Evolutionary conservation across 1,140 invertebrate genomes (phyloP).

Genomic region (Hyphantria cunea): DNA sequence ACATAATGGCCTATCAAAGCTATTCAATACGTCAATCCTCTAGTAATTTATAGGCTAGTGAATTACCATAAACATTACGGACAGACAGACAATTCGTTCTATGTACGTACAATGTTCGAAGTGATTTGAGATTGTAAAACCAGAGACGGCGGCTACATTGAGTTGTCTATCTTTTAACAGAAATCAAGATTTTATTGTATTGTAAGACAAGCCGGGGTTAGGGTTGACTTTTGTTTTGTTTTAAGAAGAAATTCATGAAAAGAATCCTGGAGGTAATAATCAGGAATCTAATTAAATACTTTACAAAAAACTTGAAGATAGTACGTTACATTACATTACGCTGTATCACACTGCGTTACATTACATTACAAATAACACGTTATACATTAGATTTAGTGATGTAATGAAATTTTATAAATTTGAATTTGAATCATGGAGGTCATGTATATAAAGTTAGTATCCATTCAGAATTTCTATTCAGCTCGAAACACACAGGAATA

Average conservation of each 20-base stretch:
- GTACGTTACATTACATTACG: too few species aligned
- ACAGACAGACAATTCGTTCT: constrained; percentile 15
- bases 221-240: constrained; percentile 3
- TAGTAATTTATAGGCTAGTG: constrained; percentile 17
- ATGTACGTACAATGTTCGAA: constrained; percentile 13
- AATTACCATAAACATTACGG: constrained; percentile 23
- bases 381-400: too few species aligned
- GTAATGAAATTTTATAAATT: too few species aligned
- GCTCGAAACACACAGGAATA: too few species aligned
- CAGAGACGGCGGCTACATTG: constrained; percentile 20
- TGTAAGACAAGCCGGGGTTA: neutral
- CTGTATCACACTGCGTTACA: too few species aligned
- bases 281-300: too few species aligned
- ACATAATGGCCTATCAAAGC: neutral
- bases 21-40: constrained; percentile 24
- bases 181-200: constrained; percentile 26
- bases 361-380: too few species aligned
- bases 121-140: constrained; percentile 22
- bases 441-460: too few species aligned
- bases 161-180: constrained; percentile 32
- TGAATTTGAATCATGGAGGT: too few species aligned
- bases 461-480: too few species aligned
- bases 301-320: too few species aligned
- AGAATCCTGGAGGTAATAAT: too few species aligned
- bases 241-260: neutral